Base-by-base conservation (phyloP, 2,113 vertebrate genomes). In the Stigmatopora argus region DNA sequence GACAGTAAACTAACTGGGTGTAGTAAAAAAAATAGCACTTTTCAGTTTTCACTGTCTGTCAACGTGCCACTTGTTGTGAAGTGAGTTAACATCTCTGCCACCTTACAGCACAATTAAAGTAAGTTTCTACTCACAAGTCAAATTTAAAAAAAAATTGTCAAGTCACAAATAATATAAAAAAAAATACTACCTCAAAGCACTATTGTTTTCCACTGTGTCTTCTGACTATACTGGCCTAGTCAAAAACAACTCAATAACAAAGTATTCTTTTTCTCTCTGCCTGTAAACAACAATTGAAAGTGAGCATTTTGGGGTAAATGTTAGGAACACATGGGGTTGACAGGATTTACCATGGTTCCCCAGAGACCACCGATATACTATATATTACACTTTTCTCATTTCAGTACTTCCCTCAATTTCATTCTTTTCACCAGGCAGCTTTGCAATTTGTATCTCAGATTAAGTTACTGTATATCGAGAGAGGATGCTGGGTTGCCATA, bases 391-490 rank as follows among this genome's bases (percentile, higher is more conserved):
- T 21, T 31, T 23, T 48, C 19, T 15, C 10, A 19, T 46, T 18
- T 72, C 18, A 67, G 15, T 31, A 46, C 65, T 65, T 26, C 15
- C 6, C 19, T 18, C 66, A 21, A 47, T 59, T 74, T 34, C 15
- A 59, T 44, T 15, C 3, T 1, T 56, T 57, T 34, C 18, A 61
- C 38, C 59, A 15, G 44, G 23, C 17, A 44, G 6, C 12, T 7
- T 15, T 23, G 10, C 21, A 31, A 67, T 72, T 69, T 57, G 44
- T 12, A 26, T 64, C 14, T 71, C 52, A 44, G 12, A 19, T 64
- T 11, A 65, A 9, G 71, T 70, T 49, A 31, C 12, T 15, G 47
- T 15, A 51, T 44, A 46, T 60, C 14, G 9, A 23, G 65, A 17
- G 8, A 13, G 53, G 21, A 67, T 38, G 45, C 58, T 13, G 41